Evolutionary conservation across 2,888 invertebrate species (phyloP).

Genomic region (Epistrophella euchroma): DNA sequence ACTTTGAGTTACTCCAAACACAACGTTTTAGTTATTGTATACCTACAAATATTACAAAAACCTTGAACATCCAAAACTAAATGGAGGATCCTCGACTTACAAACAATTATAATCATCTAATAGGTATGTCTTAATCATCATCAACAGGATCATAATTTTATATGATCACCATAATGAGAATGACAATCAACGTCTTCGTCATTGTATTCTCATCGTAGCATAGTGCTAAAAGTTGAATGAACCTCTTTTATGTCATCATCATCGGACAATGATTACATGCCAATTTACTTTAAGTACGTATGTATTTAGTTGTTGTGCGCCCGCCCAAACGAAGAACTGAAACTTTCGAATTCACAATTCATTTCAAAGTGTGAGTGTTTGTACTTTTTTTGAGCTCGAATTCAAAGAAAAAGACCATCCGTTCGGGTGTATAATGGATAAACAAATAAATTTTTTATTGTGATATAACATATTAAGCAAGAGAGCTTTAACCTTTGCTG

Average conservation of each 20-base stretch:
- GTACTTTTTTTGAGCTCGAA: conserved; percentile 21
- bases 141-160: not conserved
- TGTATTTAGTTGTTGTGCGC: conserved; percentile 1
- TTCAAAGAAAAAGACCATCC: conserved; percentile 52
- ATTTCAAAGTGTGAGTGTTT: conserved; percentile 17
- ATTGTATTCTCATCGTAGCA: conserved; percentile 32
- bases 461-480: conserved; percentile 74
- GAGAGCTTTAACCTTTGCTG: conserved; percentile 64
- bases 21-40: too few species aligned
- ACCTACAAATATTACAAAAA: not conserved
- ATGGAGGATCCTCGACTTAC: not conserved
- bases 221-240: conserved; percentile 68
- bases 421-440: conserved; percentile 6
- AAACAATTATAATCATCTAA: not conserved
- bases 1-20: too few species aligned
- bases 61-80: not conserved
- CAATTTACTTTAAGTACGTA: conserved; percentile 61
- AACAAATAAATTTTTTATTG: conserved; percentile 59
- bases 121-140: not conserved
- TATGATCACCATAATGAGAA: not conserved
- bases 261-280: conserved; percentile 69
- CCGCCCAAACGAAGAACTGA: conserved; percentile 9
- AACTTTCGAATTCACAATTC: conserved; percentile 70
- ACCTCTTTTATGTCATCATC: conserved; percentile 74
- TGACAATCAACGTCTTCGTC: not conserved